A percentile compares a stretch with the other conserved stretches of the same genome.
Evolutionary conservation across 2,888 invertebrate species (phyloP).

Genomic region (Pyrocoelia pectoralis): DNA sequence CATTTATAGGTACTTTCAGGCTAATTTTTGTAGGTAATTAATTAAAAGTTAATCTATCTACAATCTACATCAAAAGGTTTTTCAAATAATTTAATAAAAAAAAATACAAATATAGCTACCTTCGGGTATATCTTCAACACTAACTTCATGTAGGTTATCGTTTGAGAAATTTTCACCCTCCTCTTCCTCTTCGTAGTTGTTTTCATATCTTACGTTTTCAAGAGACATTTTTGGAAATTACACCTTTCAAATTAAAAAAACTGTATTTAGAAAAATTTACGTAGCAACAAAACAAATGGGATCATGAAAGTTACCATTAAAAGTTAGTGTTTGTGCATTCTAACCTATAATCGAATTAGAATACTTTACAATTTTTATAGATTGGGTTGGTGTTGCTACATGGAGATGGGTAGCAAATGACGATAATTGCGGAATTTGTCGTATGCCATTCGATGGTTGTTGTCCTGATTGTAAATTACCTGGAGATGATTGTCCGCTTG

Average conservation of each 20-base stretch:
- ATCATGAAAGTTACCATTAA: constrained; percentile 71
- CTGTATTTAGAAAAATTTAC: background rate
- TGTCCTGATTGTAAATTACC: constrained; percentile 98
- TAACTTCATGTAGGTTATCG: too few species aligned
- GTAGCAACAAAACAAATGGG: constrained; percentile 23
- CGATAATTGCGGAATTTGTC: constrained; percentile 98
- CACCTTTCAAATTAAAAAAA: background rate
- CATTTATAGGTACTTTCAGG: too few species aligned
- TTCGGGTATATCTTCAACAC: too few species aligned
- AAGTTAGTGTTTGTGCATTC: constrained; percentile 60
- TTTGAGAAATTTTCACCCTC: too few species aligned
- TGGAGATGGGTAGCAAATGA: constrained; percentile 99
- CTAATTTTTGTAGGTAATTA: too few species aligned
- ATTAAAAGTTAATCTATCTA: too few species aligned
- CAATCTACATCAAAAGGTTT: too few species aligned
- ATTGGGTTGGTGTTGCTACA: constrained; percentile 95
- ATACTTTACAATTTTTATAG: constrained; percentile 56
- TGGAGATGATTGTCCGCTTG: constrained; percentile 97
- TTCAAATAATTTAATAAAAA: too few species aligned
- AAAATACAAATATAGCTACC: too few species aligned
- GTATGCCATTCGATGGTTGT: constrained; percentile 98
- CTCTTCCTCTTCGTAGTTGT: too few species aligned
- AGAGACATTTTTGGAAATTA: background rate
- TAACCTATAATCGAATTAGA: constrained; percentile 28
- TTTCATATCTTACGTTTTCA: background rate